These are phyloP conservation scores for Coenonympha arcania DNA, from an alignment of 2,888 invertebrate genomes.

Conservation along the genomic window DNA sequence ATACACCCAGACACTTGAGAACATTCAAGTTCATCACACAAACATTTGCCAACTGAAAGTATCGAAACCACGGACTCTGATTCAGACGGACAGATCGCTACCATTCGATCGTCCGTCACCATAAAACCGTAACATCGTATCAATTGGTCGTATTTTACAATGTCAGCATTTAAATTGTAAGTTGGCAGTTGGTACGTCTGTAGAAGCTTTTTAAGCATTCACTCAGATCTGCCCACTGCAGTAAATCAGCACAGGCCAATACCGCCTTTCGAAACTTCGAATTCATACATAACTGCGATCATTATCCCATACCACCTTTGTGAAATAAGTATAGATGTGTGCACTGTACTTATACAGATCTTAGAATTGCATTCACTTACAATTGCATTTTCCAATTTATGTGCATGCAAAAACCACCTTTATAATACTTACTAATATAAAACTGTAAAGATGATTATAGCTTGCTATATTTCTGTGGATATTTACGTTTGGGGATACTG, in stretches of 20 bases:
- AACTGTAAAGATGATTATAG: background rate
- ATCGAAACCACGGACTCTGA: too few relatives aligned
- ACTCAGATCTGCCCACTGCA: conserved; percentile 20
- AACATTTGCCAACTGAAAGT: too few relatives aligned
- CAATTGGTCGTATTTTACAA: too few relatives aligned
- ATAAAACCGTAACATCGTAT: too few relatives aligned
- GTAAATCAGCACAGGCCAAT: conserved; percentile 20
- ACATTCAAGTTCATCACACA: too few relatives aligned
- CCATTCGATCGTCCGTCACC: too few relatives aligned
- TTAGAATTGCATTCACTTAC: conserved; percentile 5
- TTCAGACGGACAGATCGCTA: too few relatives aligned
- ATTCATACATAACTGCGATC: background rate
- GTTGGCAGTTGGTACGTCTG: conserved; percentile 1
- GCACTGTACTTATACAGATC: conserved; percentile 1
- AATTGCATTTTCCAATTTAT: background rate
- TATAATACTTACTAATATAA: background rate
- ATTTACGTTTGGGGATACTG: background rate
- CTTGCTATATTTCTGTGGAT: background rate
- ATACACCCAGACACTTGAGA: too few relatives aligned
- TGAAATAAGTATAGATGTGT: background rate
- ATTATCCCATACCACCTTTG: conserved; percentile 7
- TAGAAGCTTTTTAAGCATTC: conserved; percentile 32
- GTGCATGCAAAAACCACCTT: background rate
- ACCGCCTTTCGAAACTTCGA: conserved; percentile 19
- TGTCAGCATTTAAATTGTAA: too few relatives aligned